Percentiles rank a stretch among this genome's conserved stretches.
Evolutionary conservation across 2,888 invertebrate genomes (phyloP).

Genomic region (Chrysina gloriosa): DNA sequence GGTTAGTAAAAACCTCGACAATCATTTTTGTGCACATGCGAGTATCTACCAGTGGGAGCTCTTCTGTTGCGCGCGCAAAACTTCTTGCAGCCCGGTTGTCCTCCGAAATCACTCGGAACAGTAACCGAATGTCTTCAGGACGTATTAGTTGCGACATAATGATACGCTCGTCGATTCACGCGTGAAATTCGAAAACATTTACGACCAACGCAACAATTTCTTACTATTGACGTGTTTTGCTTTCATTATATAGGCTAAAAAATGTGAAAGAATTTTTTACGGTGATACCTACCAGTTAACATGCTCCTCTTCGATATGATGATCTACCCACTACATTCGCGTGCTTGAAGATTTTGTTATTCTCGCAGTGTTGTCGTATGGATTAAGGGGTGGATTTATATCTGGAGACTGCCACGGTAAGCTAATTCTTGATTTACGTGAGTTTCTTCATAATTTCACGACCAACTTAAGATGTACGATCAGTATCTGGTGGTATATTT

Average conservation of each 20-base stretch:
- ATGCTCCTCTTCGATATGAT: no score
- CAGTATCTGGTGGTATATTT: background rate
- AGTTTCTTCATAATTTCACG: constrained; percentile 26
- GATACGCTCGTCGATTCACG: constrained; percentile 35
- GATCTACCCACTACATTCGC: constrained; percentile 30
- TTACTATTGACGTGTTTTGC: constrained; percentile 10
- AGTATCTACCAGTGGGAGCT: constrained; percentile 45
- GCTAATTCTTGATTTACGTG: constrained; percentile 41
- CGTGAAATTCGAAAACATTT: constrained; percentile 18
- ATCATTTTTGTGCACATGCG: constrained; percentile 15
- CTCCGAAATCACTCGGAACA: constrained; percentile 47
- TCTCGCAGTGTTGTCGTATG: constrained; percentile 41
- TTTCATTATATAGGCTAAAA: background rate
- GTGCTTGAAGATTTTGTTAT: constrained; percentile 44
- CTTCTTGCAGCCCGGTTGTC: constrained; percentile 46
- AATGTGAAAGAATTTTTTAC: constrained; percentile 21
- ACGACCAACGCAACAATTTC: background rate
- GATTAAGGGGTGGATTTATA: constrained; percentile 42
- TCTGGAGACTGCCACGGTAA: constrained; percentile 28
- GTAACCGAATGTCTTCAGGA: constrained; percentile 51
- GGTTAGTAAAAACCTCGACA: background rate
- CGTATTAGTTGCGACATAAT: constrained; percentile 30
- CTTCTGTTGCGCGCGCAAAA: constrained; percentile 50
- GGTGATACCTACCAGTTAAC: constrained; percentile 2
- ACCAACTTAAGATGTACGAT: background rate